Evolutionary conservation across 1,140 invertebrate species (phyloP), one percentile per base, ranked within the genome.

Genomic region (Neodiprion pinetum): DNA sequence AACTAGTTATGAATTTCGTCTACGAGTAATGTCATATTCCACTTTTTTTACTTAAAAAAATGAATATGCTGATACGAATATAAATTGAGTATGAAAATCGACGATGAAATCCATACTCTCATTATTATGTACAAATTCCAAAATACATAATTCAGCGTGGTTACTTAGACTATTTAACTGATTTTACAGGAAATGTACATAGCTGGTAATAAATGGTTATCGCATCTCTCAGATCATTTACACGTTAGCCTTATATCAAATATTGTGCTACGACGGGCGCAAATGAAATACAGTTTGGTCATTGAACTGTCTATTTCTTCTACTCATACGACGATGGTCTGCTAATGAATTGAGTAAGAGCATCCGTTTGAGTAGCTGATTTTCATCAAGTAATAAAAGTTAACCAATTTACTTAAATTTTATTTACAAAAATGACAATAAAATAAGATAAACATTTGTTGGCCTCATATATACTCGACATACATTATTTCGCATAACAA

Each of bases 131-230:
- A 87, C 82, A 86, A 81, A 81, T 80, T 86, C 85, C 77, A 83
- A 84, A 84, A 85, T 85, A 83, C 82, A 84, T 82, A 84, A 85
- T 78, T 77, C 81, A 84, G 79, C 80, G 28, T 82, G 81, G 80
- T 78, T 79, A 81, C 75, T 80, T 81, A 80, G 79, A 80, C 69
- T 79, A 80, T 79, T 76, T 80, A 82, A 79, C 12, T 76, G 76
- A 85, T 82, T 86, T 86, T 86, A 86, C 84, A 86, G 79, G 81
- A 82, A 86, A 85, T 85, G 79, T 86, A 86, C 83, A 84, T 80
- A 83, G 71, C 71, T 79, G 77, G 74, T 76, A 28, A 17, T 12
- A 75, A 80, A 83, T 80, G 70, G 65, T 79, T 79, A 76, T 74
- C 76, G 73, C 72, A 72, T 77, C 76, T 74, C 72, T 70, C 28